Conservation (phyloP, 2,113 vertebrate species). For the Gila orcuttii region DNA sequence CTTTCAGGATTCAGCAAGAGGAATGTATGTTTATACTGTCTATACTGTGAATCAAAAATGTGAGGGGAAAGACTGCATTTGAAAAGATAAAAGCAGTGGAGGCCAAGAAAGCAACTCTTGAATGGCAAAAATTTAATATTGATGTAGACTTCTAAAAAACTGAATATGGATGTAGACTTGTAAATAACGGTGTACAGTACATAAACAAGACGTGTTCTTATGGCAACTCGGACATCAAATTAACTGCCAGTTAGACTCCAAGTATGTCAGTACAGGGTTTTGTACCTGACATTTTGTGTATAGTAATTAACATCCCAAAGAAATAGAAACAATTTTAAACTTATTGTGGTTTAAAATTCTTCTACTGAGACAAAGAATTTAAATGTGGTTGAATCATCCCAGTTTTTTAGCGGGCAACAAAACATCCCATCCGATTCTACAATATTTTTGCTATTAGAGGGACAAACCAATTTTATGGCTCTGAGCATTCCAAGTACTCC, state of each 20-base stretch:
- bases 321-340: background rate
- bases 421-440: background rate
- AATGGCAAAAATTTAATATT: background rate
- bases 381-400: background rate
- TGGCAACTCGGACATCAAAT: background rate
- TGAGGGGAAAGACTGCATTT: background rate
- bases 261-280: background rate
- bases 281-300: background rate
- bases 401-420: background rate
- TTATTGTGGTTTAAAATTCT: conserved; percentile 2
- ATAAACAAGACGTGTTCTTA: background rate
- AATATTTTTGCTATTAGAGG: conserved; percentile 24
- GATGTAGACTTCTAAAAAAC: background rate
- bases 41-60: background rate
- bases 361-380: background rate
- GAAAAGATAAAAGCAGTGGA: background rate
- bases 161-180: background rate
- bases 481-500: conserved; percentile 13
- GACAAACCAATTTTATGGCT: conserved; percentile 37
- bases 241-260: background rate
- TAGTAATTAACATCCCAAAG: conserved; percentile 14
- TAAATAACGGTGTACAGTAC: background rate
- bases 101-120: background rate
- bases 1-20: background rate
- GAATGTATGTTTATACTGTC: background rate